A percentile compares a stretch with the other conserved stretches of the same genome.
These are phyloP conservation scores for Contarinia nasturtii DNA, from an alignment of 1,140 invertebrate genomes.

Conservation along the genomic window DNA sequence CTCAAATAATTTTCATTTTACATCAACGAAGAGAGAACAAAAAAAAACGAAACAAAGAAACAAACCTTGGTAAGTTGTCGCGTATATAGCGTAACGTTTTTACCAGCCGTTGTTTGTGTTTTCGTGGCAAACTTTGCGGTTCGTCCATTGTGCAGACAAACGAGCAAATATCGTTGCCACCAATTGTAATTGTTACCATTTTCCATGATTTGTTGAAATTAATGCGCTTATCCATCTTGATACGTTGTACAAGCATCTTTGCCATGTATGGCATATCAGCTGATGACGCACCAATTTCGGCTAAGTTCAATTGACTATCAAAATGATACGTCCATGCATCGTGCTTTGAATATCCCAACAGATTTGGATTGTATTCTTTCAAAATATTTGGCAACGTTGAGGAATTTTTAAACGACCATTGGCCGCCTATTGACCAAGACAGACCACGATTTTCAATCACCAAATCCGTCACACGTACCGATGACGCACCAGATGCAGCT, in stretches of 20 bases:
- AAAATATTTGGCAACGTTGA: conserved; percentile 30
- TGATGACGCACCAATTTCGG: conserved; percentile 29
- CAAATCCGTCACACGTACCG: conserved; percentile 16
- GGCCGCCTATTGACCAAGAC: conserved; percentile 28
- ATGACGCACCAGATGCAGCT: conserved; percentile 30
- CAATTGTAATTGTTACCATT: conserved; percentile 46
- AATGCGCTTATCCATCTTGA: conserved; percentile 39
- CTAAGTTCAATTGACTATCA: conserved; percentile 31
- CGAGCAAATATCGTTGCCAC: conserved; percentile 68
- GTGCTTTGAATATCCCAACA: conserved; percentile 29
- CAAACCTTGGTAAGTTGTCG: conserved; percentile 31
- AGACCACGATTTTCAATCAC: conserved; percentile 26
- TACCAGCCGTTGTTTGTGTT: conserved; percentile 40
- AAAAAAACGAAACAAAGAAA: neutral
- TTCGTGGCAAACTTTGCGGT: conserved; percentile 31
- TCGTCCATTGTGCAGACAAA: conserved; percentile 46
- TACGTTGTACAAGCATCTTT: conserved; percentile 43
- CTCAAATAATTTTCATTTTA: neutral
- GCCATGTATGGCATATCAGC: conserved; percentile 36
- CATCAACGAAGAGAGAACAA: neutral
- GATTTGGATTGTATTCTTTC: conserved; percentile 13
- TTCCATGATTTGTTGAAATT: conserved; percentile 57
- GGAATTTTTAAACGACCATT: conserved; percentile 29
- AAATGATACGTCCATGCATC: conserved; percentile 23
- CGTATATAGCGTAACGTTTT: conserved; percentile 45